Base-by-base conservation (phyloP, 2,888 invertebrate species). In the Zaprionus obscuricornis region DNA sequence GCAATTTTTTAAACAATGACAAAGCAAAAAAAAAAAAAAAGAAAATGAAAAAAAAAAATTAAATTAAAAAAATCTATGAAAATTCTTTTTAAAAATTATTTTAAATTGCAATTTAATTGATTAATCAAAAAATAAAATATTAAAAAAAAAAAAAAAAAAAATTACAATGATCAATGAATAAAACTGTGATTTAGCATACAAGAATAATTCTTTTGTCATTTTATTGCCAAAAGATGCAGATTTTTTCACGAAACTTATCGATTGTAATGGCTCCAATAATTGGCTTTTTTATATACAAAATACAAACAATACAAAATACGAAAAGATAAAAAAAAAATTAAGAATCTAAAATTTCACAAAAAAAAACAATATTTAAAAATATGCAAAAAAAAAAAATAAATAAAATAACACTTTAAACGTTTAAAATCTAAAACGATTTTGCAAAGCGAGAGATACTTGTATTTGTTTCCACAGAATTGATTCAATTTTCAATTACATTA, bases 211-310 rank as follows among this genome's bases (percentile, higher is more conserved):
- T 90, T 90, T 90, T 90, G 90, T 90, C 89, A 90, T 90, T 87
- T 89, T 87, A 87, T 88, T 88, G 88, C 88, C 89, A 89, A 89
- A 88, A 88, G 88, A 89, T 89, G 86, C 85, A 85, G 90, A 90
- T 90, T 90, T 90, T 90, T 90, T 89, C 89, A 90, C 90, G 90
- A 90, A 90, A 90, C 90, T 90, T 90, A 90, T 90, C 89, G 90
- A 89, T 90, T 88, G 87, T 88, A 89, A 89, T 88, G 90, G 90
- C 90, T 90, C 90, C 91, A 90, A 88, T 88, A 90, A 89, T 89
- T 90, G 89, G 89, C 89, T 87, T 74, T 86, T 85, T 82, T 85
- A 77, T 71, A 77, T 67, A 62, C 56, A 49, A 58, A 62, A 62
- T 66, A 46, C 5, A 8, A 59, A 36, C 10, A 46, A 39, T 2